Percentiles rank a stretch among this genome's conserved stretches.
Conservation (phyloP, 2,113 vertebrate genomes). For the Tautogolabrus adspersus region DNA sequence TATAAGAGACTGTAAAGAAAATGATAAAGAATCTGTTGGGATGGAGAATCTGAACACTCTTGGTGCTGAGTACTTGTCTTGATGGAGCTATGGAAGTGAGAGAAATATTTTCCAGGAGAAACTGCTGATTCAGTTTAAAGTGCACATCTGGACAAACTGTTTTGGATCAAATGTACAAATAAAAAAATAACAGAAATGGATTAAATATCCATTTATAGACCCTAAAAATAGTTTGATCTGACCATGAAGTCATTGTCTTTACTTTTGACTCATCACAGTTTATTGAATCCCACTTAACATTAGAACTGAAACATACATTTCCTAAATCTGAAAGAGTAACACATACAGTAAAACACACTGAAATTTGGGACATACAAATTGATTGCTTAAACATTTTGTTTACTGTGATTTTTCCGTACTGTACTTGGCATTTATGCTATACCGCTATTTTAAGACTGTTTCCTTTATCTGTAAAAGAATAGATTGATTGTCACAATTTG, state of each 20-base stretch:
- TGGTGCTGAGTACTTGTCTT: constrained; percentile 68
- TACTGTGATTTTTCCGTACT: constrained; percentile 69
- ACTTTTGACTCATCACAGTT: constrained; percentile 52
- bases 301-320: constrained; percentile 26
- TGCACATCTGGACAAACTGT: constrained; percentile 45
- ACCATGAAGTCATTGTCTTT: constrained; percentile 48
- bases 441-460: constrained; percentile 51
- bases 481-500: constrained; percentile 44
- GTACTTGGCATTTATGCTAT: constrained; percentile 43
- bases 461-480: constrained; percentile 56
- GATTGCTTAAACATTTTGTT: constrained; percentile 45
- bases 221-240: constrained; percentile 37
- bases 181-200: constrained; percentile 6
- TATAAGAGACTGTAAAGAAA: constrained; percentile 76
- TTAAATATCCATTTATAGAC: constrained; percentile 32
- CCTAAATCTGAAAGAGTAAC: constrained; percentile 29
- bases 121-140: constrained; percentile 48
- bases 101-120: constrained; percentile 65
- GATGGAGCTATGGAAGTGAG: constrained; percentile 60
- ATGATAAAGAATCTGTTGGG: constrained; percentile 59
- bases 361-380: constrained; percentile 42
- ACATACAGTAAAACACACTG: constrained; percentile 45
- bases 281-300: constrained; percentile 52
- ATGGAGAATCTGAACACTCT: constrained; percentile 55
- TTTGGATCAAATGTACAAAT: constrained; percentile 53